Base-by-base conservation (phyloP, 2,113 vertebrate genomes). In the Nansenia antarctica region DNA sequence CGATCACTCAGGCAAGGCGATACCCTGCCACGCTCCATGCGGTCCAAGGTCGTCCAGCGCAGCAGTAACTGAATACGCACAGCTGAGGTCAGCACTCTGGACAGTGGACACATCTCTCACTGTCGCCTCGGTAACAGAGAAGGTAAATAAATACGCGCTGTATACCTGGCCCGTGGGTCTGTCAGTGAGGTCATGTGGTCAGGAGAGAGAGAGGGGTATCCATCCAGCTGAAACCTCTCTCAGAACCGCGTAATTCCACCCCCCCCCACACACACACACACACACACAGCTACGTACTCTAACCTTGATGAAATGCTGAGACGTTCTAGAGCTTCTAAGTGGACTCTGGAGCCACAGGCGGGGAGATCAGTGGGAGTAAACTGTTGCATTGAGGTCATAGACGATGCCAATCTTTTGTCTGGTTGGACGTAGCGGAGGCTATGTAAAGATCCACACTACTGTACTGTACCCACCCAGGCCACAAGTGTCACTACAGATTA, bases 401-500 rank as follows among this genome's bases (percentile, higher is more conserved):
- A 83, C 72, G 76, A n/a, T n/a, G 77, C 71, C 78, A 57, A 27
- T 58, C 57, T 76, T n/a, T 54, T 67, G 64, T 8, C 20, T 45
- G 65, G 54, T n/a, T 60, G 2, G 65, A 70, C 15, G 29, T 7
- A 8, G 15, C 5, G 5, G 15, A 30, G 8, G 31, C 49, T 14
- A 18, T 37, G 49, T 15, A 15, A 27, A 35, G 31, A 66, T 35
- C 30, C 12, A n/a, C 20, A 29, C 22, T n/a, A n/a, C n/a, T n/a
- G n/a, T n/a, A n/a, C n/a, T 67, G 68, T 69, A 78, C 69, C 66
- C 60, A 75, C 52, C 67, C 71, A 67, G 74, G 78, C 63, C 52
- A 53, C 24, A 67, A 73, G 54, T 69, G 78, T 72, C 77, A 66
- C 15, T 64, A 45, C 35, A 60, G 58, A 84, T 86, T 70, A 78